These are phyloP conservation scores for Phrynocephalus versicolor DNA, from an alignment of 2,113 vertebrate species.

Conservation along the genomic window DNA sequence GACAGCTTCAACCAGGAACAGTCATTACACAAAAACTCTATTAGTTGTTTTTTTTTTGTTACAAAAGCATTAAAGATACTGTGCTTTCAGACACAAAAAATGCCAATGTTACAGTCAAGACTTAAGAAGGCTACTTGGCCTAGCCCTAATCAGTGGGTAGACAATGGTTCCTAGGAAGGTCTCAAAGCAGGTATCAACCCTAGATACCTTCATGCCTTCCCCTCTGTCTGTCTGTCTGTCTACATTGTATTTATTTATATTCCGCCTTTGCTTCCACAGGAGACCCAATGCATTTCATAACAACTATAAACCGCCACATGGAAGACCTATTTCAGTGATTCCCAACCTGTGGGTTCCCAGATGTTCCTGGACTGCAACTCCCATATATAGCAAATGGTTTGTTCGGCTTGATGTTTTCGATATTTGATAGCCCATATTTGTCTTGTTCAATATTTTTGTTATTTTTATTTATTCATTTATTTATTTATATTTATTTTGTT, in stretches of 20 bases:
- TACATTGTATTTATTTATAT: background rate
- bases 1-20: background rate
- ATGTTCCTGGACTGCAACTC: too few relatives aligned
- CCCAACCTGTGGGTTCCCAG: too few relatives aligned
- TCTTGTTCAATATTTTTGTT: too few relatives aligned
- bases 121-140: background rate
- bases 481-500: too few relatives aligned
- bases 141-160: background rate
- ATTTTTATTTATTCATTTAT: too few relatives aligned
- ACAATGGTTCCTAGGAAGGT: background rate
- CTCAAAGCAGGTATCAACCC: background rate
- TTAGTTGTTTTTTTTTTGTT: background rate
- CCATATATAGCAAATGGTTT: too few relatives aligned
- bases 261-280: too few relatives aligned
- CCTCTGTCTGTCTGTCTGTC: too few relatives aligned
- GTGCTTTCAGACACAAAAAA: background rate
- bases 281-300: background rate
- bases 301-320: background rate
- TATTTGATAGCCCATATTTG: too few relatives aligned
- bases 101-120: background rate
- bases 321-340: background rate
- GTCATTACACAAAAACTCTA: constrained; percentile 1
- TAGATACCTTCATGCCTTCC: too few relatives aligned
- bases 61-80: background rate
- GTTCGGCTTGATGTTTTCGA: too few relatives aligned